phyloP scores from a whole-genome alignment of 2,113 vertebrate species.

The Lamprologus callipterus region DNA sequence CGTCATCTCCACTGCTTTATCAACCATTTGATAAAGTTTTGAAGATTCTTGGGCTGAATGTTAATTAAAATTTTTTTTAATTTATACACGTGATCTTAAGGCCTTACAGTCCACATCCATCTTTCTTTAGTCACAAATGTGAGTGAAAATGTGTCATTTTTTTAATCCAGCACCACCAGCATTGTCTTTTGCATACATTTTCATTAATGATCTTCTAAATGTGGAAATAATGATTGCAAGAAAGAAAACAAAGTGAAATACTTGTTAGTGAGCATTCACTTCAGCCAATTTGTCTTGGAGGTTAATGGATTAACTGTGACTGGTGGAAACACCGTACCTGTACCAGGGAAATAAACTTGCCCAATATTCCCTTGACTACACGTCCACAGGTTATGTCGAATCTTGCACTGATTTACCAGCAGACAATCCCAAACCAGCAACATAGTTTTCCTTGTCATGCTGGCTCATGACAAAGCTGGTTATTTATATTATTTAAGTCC shows the following conservation, averaged over 20 bases:
- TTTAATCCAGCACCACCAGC: neutral
- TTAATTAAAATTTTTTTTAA: neutral
- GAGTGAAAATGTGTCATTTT: neutral
- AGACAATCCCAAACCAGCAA: neutral
- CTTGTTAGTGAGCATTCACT: neutral
- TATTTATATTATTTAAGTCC: neutral
- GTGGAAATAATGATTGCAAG: neutral
- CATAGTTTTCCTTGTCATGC: neutral
- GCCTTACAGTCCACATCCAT: neutral
- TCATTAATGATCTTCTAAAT: neutral
- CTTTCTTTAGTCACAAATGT: neutral
- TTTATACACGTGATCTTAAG: neutral
- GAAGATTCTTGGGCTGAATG: neutral
- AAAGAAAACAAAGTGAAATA: neutral
- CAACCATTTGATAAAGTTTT: neutral
- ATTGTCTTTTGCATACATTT: neutral
- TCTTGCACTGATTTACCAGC: neutral
- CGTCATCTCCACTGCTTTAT: neutral
- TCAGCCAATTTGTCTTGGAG: neutral
- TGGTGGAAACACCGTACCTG: neutral
- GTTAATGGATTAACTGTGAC: neutral
- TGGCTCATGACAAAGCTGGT: neutral
- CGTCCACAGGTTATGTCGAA: neutral
- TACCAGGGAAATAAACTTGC: neutral
- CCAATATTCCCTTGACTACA: neutral